Evolutionary conservation across 2,888 invertebrate species (phyloP), one percentile per base, ranked within the genome.

Genomic region (Drosophila borborema): DNA sequence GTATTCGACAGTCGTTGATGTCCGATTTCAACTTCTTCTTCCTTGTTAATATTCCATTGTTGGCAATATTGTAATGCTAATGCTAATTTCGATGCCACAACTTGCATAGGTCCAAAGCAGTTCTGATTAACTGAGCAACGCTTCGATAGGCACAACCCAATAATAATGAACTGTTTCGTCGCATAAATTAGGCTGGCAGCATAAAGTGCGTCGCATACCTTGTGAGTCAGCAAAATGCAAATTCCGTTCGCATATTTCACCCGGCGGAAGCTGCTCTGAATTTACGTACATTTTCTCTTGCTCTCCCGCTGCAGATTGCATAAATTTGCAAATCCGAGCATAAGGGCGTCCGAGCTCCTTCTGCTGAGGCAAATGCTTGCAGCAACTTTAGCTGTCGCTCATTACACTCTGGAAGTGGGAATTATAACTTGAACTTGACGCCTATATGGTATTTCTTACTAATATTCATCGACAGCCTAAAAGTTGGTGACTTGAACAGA

Each of bases 241-340:
- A 77, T 75, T 66, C 46, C 56, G 43, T 28, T 28, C 31, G 64
- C 59, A 69, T 49, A 72, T 67, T 73, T 67, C 51, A 40, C 18
- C 60, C 20, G 14, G 18, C 64, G 62, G 41, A 77, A 78, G 69
- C 74, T 74, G 69, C 54, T 46, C 34, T 16, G 48, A 72, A 61
- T 77, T 72, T 56, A 41, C 58, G 64, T 61, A 62, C 43, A 75
- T 67, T 67, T 67, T 31, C 65, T 34, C 54, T 10, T 20, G 49
- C 59, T 59, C 68, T 45, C 74, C 45, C 62, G 58, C 45, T 41
- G 68, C 64, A 74, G 68, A 62, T 65, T 70, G 77, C 80, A 79
- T 77, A 77, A 74, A 79, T 77, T 77, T 77, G 23, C 38, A 48
- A 72, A 55, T 46, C 59, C 55, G 64, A 59, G 62, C 75, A 66